Conservation (phyloP, 2,113 vertebrate genomes). For the Lycaon pictus region DNA sequence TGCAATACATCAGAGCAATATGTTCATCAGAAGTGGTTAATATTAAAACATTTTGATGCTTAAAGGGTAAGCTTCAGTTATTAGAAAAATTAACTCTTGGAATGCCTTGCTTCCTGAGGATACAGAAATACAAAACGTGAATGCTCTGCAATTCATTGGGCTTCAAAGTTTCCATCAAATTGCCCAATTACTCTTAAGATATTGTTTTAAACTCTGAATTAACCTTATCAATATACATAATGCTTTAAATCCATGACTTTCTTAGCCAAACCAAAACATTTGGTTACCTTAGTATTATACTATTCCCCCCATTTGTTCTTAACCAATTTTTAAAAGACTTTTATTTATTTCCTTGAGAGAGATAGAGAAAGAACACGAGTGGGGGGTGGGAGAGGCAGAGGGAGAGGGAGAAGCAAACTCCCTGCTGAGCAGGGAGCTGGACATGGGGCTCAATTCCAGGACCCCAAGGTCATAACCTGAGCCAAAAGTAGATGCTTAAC, state of each 20-base stretch:
- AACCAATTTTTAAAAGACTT: neutral
- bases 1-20: neutral
- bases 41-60: constrained; percentile 25
- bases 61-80: constrained; percentile 27
- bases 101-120: neutral
- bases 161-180: constrained; percentile 13
- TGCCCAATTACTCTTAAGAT: neutral
- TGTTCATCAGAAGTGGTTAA: constrained; percentile 42
- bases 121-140: neutral
- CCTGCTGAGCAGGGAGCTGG: neutral
- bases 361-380: neutral
- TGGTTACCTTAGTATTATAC: neutral
- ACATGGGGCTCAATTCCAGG: neutral
- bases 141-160: neutral
- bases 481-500: neutral
- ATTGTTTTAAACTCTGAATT: neutral
- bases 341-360: neutral
- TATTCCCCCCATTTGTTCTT: neutral
- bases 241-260: neutral
- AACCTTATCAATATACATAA: neutral
- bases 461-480: neutral
- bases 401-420: neutral
- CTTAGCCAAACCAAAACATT: neutral
- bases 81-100: constrained; percentile 50
- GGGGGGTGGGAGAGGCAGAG: neutral